A percentile compares a stretch with the other conserved stretches of the same genome.
These are phyloP conservation scores for Hemibagrus guttatus DNA, from an alignment of 2,797 vertebrate species.

Conservation along the genomic window DNA sequence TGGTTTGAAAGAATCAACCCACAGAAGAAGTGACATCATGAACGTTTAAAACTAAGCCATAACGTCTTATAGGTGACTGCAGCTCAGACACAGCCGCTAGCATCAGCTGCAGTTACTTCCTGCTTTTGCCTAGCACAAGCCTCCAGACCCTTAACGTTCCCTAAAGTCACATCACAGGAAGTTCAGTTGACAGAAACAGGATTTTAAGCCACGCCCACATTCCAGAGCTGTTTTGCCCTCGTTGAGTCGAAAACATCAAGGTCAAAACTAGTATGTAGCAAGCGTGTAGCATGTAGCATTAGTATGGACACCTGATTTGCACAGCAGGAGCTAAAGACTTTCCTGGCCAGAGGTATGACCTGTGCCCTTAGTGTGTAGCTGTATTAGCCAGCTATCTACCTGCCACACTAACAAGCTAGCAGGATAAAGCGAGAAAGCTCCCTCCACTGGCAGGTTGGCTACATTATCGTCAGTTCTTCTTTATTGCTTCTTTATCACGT, in stretches of 20 bases:
- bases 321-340: neutral
- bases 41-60: neutral
- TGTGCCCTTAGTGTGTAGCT: neutral
- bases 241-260: too few relatives aligned
- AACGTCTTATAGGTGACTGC: too few relatives aligned
- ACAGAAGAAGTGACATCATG: neutral
- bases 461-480: constrained; percentile 2
- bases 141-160: neutral
- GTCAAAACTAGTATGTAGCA: neutral
- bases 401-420: neutral
- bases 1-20: neutral
- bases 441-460: constrained; percentile 3
- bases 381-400: constrained; percentile 12
- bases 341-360: neutral
- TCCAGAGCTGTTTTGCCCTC: neutral
- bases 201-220: neutral
- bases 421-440: neutral
- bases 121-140: neutral
- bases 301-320: neutral
- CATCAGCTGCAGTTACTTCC: neutral
- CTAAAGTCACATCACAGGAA: neutral
- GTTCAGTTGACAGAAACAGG: neutral
- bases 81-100: neutral
- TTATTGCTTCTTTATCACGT: constrained; percentile 19
- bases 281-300: neutral